These are phyloP conservation scores for Spea multiplicata DNA, from an alignment of 2,113 vertebrate genomes.

Conservation along the genomic window DNA sequence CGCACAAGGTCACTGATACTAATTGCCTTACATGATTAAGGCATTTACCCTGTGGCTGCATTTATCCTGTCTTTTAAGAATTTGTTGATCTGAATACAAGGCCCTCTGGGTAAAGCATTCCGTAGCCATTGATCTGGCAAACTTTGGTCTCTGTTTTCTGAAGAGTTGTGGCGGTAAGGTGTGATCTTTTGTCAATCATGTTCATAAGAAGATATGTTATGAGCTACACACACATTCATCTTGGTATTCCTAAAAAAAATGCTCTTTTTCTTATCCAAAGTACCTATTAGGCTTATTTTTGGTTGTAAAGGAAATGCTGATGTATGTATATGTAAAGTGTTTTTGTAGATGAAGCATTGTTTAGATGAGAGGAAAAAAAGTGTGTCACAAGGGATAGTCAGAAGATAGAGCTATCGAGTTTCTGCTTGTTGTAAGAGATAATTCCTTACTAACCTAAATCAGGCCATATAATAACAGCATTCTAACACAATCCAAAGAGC, in stretches of 20 bases:
- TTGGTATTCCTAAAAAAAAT: too few species aligned
- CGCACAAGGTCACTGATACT: not conserved
- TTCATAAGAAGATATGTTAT: not conserved
- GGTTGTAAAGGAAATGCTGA: too few species aligned
- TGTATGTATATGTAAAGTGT: too few species aligned
- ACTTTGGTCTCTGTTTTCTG: too few species aligned
- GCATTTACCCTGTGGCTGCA: not conserved
- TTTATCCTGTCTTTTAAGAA: not conserved
- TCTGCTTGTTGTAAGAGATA: conserved; percentile 60
- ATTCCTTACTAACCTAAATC: conserved; percentile 63
- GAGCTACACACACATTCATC: too few species aligned
- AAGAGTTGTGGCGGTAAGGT: too few species aligned
- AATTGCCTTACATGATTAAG: not conserved
- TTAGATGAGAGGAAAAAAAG: not conserved
- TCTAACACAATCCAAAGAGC: conserved; percentile 60
- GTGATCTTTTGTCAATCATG: too few species aligned
- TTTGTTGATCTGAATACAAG: not conserved
- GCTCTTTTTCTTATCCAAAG: too few species aligned
- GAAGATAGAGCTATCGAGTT: conserved; percentile 49
- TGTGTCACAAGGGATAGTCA: conserved; percentile 43
- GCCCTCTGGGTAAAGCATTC: not conserved
- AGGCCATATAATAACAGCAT: conserved; percentile 66
- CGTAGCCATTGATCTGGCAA: not conserved
- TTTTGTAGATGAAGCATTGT: too few species aligned
- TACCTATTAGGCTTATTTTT: too few species aligned